A percentile compares a stretch with the other conserved stretches of the same genome.
These are phyloP conservation scores for Zalophus californianus DNA, from an alignment of 2,797 vertebrate genomes.

Conservation along the genomic window DNA sequence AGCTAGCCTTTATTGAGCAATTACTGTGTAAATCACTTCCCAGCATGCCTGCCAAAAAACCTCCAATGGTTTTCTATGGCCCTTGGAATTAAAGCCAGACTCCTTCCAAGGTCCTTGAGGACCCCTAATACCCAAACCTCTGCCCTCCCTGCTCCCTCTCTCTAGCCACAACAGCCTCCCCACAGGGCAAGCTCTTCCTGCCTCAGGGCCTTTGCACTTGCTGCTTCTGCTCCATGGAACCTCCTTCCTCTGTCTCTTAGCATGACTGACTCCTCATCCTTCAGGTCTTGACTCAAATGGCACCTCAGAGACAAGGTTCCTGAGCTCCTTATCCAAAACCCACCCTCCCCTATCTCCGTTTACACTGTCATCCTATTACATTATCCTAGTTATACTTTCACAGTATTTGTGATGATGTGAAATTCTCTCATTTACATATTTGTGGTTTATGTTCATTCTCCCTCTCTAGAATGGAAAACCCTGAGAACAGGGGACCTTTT, in stretches of 20 bases:
- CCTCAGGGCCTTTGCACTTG: constrained; percentile 79
- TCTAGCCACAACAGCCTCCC: not conserved
- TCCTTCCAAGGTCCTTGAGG: constrained; percentile 5
- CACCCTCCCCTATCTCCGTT: not conserved
- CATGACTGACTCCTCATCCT: not conserved
- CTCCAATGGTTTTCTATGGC: constrained; percentile 37
- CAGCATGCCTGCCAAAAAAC: constrained; percentile 61
- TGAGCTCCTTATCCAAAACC: not conserved
- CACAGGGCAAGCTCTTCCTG: constrained; percentile 30
- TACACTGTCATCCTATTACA: not conserved
- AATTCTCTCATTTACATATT: constrained; percentile 29
- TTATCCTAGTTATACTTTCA: constrained; percentile 24
- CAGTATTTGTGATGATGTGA: constrained; percentile 22
- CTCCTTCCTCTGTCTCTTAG: not conserved
- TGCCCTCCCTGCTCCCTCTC: not conserved
- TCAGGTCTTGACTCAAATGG: not conserved
- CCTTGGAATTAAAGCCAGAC: constrained; percentile 46
- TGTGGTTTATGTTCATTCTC: constrained; percentile 36
- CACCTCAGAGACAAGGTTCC: not conserved
- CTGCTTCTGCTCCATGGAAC: constrained; percentile 40
- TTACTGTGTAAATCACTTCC: constrained; percentile 71
- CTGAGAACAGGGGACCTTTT: not conserved
- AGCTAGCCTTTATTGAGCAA: constrained; percentile 71
- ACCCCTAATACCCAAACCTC: not conserved
- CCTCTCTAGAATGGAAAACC: constrained; percentile 37